A percentile compares a stretch with the other conserved stretches of the same genome.
phyloP scores from a whole-genome alignment of 2,888 invertebrate species.

The Augiades crinisus region DNA sequence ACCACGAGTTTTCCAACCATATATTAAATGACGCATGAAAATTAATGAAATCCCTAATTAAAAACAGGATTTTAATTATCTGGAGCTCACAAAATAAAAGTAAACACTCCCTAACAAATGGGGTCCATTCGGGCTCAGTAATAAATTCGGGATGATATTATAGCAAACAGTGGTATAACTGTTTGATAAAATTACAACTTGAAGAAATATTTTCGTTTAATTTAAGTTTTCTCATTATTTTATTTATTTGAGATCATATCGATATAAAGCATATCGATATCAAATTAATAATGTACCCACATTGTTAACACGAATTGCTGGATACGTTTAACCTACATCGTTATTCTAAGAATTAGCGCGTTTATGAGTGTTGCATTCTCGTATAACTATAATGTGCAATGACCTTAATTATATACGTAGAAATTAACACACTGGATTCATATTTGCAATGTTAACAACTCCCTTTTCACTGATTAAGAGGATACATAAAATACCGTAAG shows the following conservation, averaged over 20 bases:
- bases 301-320: too few relatives aligned
- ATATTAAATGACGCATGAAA: slow-evolving; percentile 16
- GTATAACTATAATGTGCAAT: too few relatives aligned
- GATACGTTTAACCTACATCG: too few relatives aligned
- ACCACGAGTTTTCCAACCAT: not conserved
- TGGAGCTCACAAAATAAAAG: slow-evolving; percentile 30
- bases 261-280: too few relatives aligned
- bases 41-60: slow-evolving; percentile 27
- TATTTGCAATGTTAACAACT: too few relatives aligned
- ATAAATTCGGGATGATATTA: slow-evolving; percentile 31
- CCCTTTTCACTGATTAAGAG: too few relatives aligned
- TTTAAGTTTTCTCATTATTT: slow-evolving; percentile 35
- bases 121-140: slow-evolving; percentile 21
- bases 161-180: slow-evolving; percentile 36
- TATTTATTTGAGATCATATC: slow-evolving; percentile 10
- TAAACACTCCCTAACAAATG: slow-evolving; percentile 28
- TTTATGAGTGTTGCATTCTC: too few relatives aligned
- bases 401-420: too few relatives aligned
- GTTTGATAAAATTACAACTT: slow-evolving; percentile 43
- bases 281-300: too few relatives aligned
- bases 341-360: too few relatives aligned
- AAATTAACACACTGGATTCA: too few relatives aligned
- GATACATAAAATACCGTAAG: too few relatives aligned
- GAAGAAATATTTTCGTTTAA: slow-evolving; percentile 45
- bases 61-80: slow-evolving; percentile 30